Evolutionary conservation across 1,140 invertebrate species (phyloP).

Genomic region (Drosophila orosa): DNA sequence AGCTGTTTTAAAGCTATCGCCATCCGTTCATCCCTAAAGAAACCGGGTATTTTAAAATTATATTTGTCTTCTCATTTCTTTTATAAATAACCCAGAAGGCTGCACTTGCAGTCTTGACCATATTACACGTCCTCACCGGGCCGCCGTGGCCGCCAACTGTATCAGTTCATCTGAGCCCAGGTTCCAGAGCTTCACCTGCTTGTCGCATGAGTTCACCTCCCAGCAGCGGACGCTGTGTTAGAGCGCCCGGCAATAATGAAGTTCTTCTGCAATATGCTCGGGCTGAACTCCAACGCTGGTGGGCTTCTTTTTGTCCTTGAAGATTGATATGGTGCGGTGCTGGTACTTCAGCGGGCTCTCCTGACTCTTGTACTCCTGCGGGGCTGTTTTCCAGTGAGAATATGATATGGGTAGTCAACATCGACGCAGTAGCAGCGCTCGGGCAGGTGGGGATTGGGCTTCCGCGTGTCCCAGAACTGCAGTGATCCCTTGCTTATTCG

Average conservation of each 20-base stretch:
- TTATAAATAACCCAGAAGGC: no score
- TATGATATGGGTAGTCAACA: conserved; percentile 97
- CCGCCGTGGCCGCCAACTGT: no score
- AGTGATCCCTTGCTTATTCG: background rate
- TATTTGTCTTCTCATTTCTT: no score
- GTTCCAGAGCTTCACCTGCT: no score
- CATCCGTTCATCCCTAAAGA: background rate
- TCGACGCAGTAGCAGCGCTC: conserved; percentile 99
- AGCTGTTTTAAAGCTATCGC: background rate
- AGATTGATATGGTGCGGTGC: conserved; percentile 97
- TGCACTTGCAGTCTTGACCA: no score
- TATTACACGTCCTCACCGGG: no score
- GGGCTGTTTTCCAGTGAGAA: conserved; percentile 98
- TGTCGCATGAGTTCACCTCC: no score
- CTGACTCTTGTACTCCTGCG: conserved; percentile 95
- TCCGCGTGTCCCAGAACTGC: conserved; percentile 98
- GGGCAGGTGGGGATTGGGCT: conserved; percentile 94
- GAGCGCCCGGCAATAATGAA: no score
- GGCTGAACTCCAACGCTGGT: no score
- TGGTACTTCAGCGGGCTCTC: conserved; percentile 98
- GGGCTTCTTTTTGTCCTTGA: conserved; percentile 92
- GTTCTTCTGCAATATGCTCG: no score
- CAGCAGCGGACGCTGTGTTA: no score
- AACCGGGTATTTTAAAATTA: background rate
- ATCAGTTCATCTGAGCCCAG: no score